Conservation (phyloP, 2,113 vertebrate species). For the Nicator chloris region DNA sequence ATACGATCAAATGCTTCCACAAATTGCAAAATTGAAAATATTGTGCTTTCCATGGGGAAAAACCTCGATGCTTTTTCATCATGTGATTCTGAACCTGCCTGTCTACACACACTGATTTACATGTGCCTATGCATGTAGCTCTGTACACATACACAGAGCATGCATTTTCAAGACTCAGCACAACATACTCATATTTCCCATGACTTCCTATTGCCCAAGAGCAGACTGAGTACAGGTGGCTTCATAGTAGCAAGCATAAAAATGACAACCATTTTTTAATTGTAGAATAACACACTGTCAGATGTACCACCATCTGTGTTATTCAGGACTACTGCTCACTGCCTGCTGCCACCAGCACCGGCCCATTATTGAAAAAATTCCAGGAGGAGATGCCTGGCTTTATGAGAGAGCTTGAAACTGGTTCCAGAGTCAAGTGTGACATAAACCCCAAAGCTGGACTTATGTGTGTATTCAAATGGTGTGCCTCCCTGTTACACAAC, state of each 20-base stretch:
- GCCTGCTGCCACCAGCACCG: slow-evolving; percentile 52
- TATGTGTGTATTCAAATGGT: not conserved
- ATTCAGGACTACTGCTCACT: slow-evolving; percentile 43
- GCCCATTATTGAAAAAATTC: slow-evolving; percentile 46
- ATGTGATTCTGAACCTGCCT: not conserved
- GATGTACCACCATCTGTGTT: slow-evolving; percentile 71
- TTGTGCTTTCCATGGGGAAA: not conserved
- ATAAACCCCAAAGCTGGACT: slow-evolving; percentile 53
- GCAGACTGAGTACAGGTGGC: slow-evolving; percentile 64
- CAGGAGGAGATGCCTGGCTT: slow-evolving; percentile 49
- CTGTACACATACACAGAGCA: not conserved
- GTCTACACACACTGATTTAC: not conserved
- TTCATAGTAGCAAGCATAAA: slow-evolving; percentile 61
- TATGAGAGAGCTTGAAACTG: slow-evolving; percentile 46
- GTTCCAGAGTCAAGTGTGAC: slow-evolving; percentile 56
- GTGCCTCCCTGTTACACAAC: not conserved
- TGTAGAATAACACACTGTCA: slow-evolving; percentile 69
- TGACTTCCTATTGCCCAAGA: not conserved
- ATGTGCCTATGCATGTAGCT: not conserved
- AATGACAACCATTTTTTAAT: slow-evolving; percentile 64
- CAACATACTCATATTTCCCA: not conserved
- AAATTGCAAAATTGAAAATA: not conserved
- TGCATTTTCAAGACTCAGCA: not conserved
- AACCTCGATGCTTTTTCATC: not conserved
- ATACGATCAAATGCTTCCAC: not conserved